These are phyloP conservation scores for Drosophila conformis DNA, from an alignment of 2,888 invertebrate species.

Conservation along the genomic window DNA sequence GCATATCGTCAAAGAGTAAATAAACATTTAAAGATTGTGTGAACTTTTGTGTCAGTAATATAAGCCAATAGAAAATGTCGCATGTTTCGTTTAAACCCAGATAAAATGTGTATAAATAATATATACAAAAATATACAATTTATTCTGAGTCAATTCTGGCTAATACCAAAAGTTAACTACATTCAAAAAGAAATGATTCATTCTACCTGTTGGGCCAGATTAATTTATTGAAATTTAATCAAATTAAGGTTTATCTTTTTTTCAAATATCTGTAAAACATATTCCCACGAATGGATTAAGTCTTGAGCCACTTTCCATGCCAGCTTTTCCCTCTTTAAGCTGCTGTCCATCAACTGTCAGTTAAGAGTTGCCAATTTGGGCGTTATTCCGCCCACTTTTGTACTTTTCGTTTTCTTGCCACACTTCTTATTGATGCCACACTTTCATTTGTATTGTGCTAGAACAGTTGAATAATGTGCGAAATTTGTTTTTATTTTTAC, in stretches of 20 bases:
- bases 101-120: background rate
- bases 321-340: conserved; percentile 40
- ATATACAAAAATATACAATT: background rate
- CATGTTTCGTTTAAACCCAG: background rate
- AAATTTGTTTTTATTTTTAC: conserved; percentile 54
- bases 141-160: background rate
- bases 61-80: background rate
- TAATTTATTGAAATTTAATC: background rate
- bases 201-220: background rate
- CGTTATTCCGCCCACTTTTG: conserved; percentile 35
- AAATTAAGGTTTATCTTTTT: background rate
- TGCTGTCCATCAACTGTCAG: conserved; percentile 57
- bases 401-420: conserved; percentile 18
- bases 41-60: conserved; percentile 15
- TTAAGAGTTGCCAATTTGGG: conserved; percentile 50
- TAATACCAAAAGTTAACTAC: background rate
- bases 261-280: background rate
- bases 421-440: conserved; percentile 46
- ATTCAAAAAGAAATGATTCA: background rate
- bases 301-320: conserved; percentile 46
- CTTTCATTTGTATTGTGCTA: conserved; percentile 56
- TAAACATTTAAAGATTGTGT: conserved; percentile 24
- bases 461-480: conserved; percentile 67
- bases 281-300: background rate
- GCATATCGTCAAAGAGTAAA: conserved; percentile 31